Conservation (phyloP, 2,888 invertebrate species). For the Heteromurus nitidus region DNA sequence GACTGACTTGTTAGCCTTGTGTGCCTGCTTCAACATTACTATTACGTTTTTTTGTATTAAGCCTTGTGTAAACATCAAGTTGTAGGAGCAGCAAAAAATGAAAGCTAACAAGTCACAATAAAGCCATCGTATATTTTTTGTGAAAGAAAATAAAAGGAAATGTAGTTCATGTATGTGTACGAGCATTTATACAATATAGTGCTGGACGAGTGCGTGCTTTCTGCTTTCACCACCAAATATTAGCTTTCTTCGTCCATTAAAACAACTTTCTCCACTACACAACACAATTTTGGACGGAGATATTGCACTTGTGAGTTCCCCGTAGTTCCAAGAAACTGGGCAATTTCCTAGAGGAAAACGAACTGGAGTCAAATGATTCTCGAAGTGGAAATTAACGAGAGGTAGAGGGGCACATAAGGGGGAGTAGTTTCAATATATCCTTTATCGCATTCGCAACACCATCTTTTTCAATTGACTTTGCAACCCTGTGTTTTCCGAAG, state of each 20-base stretch:
- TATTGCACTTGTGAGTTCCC: no score
- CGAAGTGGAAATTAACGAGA: conserved; percentile 49
- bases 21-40: no score
- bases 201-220: neutral
- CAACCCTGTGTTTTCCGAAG: no score
- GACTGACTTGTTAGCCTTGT: no score
- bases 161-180: neutral
- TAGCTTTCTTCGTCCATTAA: neutral
- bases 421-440: conserved; percentile 6
- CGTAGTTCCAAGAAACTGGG: neutral
- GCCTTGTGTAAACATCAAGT: conserved; percentile 23
- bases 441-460: neutral
- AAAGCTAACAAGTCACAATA: neutral
- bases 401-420: conserved; percentile 43
- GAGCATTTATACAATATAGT: no score
- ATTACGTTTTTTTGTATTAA: no score
- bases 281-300: no score
- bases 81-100: neutral
- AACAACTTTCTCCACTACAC: no score
- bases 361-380: conserved; percentile 27
- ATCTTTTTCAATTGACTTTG: no score
- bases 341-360: conserved; percentile 29
- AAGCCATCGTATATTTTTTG: neutral
- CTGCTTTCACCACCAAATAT: neutral
- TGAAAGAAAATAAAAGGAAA: conserved; percentile 6